Conservation (phyloP, 2,797 vertebrate genomes). For the Pteronotus mesoamericanus region DNA sequence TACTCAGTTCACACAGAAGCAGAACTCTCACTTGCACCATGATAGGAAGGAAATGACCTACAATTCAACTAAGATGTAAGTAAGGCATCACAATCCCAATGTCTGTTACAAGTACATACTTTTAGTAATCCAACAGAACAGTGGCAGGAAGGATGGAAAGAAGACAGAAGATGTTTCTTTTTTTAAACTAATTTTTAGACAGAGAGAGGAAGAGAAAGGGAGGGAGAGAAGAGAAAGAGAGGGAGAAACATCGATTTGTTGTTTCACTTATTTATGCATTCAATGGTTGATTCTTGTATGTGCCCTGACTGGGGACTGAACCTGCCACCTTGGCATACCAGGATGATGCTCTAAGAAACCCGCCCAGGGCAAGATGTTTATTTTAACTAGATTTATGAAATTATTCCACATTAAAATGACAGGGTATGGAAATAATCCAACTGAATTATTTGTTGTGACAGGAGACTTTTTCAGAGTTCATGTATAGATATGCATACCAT, state of each 20-base stretch:
- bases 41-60: not conserved
- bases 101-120: not conserved
- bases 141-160: not conserved
- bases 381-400: slow-evolving; percentile 29
- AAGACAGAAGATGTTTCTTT: not conserved
- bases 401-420: slow-evolving; percentile 7
- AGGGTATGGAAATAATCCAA: not conserved
- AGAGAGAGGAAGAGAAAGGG: not conserved
- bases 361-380: not conserved
- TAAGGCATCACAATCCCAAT: not conserved
- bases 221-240: not conserved
- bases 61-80: not conserved
- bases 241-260: not conserved
- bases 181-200: not conserved
- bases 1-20: not conserved
- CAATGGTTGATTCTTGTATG: not conserved
- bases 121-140: not conserved
- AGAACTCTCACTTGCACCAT: not conserved
- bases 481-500: not conserved
- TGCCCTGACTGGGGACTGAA: not conserved
- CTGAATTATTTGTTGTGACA: not conserved
- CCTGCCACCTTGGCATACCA: not conserved
- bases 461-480: slow-evolving; percentile 9
- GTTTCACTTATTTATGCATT: not conserved
- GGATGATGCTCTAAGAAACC: not conserved